A percentile compares a stretch with the other conserved stretches of the same genome.
Evolutionary conservation across 2,113 vertebrate genomes (phyloP).

Genomic region (Stigmatopora nigra): DNA sequence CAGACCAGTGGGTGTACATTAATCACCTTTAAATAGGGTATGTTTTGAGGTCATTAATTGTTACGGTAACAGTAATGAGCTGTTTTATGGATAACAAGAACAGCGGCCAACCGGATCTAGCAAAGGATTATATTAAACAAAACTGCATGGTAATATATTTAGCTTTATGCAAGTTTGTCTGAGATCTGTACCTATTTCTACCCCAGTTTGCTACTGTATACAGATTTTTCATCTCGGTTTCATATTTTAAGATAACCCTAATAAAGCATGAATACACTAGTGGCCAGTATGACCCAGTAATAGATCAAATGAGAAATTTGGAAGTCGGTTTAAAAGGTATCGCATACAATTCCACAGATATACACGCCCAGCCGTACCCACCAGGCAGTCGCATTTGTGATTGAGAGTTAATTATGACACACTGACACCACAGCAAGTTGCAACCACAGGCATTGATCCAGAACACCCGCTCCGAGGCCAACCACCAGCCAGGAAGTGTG

Average conservation of each 20-base stretch:
- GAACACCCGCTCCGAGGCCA: conserved; percentile 32
- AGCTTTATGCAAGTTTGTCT: not conserved
- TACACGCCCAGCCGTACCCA: too few relatives aligned
- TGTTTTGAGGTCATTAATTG: too few relatives aligned
- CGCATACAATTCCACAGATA: conserved; percentile 1
- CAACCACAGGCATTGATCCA: conserved; percentile 27
- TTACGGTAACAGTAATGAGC: too few relatives aligned
- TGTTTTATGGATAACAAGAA: not conserved
- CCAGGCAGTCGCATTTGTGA: conserved; percentile 10
- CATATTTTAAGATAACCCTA: not conserved
- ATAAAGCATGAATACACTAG: not conserved
- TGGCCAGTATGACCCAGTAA: not conserved
- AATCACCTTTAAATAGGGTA: too few relatives aligned
- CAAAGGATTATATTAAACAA: not conserved
- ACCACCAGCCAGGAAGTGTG: conserved; percentile 15
- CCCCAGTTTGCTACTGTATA: not conserved
- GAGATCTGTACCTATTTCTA: not conserved
- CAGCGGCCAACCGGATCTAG: not conserved
- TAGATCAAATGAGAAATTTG: not conserved
- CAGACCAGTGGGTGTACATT: not conserved
- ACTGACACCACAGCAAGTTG: conserved; percentile 35
- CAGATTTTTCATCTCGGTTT: not conserved
- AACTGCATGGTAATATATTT: too few relatives aligned
- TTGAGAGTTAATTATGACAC: conserved; percentile 39
- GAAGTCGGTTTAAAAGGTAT: not conserved